phyloP scores from a whole-genome alignment of 1,140 invertebrate species.

The Pseudomyrmex dendroicus region DNA sequence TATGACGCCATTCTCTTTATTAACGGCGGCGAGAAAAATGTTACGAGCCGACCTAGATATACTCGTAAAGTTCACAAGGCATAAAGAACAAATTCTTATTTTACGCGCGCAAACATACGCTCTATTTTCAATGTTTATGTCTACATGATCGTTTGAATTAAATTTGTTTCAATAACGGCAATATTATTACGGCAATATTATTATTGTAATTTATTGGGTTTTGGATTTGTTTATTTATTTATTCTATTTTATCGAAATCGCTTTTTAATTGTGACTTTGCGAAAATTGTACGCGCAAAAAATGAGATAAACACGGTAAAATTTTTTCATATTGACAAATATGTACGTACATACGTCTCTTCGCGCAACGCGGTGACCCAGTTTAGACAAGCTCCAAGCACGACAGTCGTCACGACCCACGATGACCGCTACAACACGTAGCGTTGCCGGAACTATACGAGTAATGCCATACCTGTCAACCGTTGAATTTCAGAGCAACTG shows the following conservation, averaged over 20 bases:
- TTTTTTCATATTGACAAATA: background rate
- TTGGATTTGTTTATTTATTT: too few species aligned
- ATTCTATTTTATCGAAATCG: too few species aligned
- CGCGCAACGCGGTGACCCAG: background rate
- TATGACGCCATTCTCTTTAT: conserved; percentile 21
- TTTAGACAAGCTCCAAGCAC: background rate
- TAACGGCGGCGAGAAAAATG: background rate
- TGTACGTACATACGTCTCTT: background rate
- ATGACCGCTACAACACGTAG: too few species aligned
- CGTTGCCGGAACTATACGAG: background rate
- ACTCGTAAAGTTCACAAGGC: background rate
- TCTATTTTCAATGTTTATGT: too few species aligned
- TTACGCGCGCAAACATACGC: too few species aligned
- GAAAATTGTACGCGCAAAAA: too few species aligned
- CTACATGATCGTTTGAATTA: too few species aligned
- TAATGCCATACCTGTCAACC: conserved; percentile 21
- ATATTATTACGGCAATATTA: too few species aligned
- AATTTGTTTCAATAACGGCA: too few species aligned
- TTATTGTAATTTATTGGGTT: too few species aligned
- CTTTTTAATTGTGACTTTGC: too few species aligned
- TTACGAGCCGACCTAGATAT: background rate
- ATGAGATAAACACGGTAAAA: background rate
- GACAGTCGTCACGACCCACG: background rate
- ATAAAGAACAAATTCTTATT: background rate
- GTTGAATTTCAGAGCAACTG: conserved; percentile 72